Conservation (phyloP, 2,113 vertebrate genomes). For the Chelonoidis abingdonii region DNA sequence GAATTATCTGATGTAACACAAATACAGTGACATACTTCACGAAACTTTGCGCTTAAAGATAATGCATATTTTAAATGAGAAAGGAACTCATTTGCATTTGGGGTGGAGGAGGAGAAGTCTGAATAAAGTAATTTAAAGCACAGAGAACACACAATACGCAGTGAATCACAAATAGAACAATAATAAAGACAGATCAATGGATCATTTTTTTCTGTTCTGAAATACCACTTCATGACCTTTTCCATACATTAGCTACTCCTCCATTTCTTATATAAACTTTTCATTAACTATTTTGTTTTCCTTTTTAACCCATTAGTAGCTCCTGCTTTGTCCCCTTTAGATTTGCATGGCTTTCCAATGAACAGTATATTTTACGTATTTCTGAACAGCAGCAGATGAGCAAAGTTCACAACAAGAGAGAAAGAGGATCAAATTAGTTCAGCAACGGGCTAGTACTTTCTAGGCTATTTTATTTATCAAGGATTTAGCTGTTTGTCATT, state of each 20-base stretch:
- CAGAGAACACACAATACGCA: neutral
- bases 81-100: slow-evolving; percentile 19
- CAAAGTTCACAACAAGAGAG: slow-evolving; percentile 39
- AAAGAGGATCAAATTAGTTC: slow-evolving; percentile 44
- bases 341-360: neutral
- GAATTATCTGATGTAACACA: slow-evolving; percentile 65
- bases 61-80: slow-evolving; percentile 69
- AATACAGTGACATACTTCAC: slow-evolving; percentile 67
- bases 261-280: slow-evolving; percentile 47
- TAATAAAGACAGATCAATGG: slow-evolving; percentile 52
- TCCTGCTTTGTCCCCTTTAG: neutral
- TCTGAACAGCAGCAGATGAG: slow-evolving; percentile 23
- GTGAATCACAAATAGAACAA: slow-evolving; percentile 53
- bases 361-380: neutral
- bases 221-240: slow-evolving; percentile 53
- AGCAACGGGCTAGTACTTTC: slow-evolving; percentile 42
- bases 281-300: slow-evolving; percentile 1
- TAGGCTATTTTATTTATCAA: slow-evolving; percentile 55
- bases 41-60: slow-evolving; percentile 60
- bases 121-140: slow-evolving; percentile 71
- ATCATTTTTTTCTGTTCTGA: slow-evolving; percentile 29
- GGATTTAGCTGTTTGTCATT: slow-evolving; percentile 65
- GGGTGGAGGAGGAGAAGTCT: neutral
- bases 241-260: neutral
- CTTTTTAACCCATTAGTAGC: slow-evolving; percentile 14